phyloP scores from a whole-genome alignment of 1,140 invertebrate species.

The Diorhabda elongata region DNA sequence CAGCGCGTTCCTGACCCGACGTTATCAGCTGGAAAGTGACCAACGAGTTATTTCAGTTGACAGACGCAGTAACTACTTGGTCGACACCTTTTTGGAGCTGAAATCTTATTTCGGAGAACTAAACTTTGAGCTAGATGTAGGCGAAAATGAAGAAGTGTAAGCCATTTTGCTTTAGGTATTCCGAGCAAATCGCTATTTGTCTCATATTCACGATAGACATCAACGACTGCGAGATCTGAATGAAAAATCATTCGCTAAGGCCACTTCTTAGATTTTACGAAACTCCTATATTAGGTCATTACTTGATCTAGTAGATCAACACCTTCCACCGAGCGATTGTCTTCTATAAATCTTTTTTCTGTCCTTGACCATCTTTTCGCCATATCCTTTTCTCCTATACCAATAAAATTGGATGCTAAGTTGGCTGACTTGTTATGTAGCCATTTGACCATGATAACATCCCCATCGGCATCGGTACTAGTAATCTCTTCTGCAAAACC shows the following conservation, averaged over 20 bases:
- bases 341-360: slow-evolving; percentile 27
- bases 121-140: not conserved
- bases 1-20: not conserved
- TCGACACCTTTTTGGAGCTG: too few relatives aligned
- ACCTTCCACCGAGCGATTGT: slow-evolving; percentile 23
- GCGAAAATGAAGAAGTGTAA: not conserved
- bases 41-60: not conserved
- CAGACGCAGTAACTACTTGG: not conserved
- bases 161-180: not conserved
- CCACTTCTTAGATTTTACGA: slow-evolving; percentile 23
- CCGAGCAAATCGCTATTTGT: slow-evolving; percentile 4
- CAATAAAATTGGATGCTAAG: slow-evolving; percentile 47
- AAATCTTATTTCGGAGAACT: not conserved
- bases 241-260: slow-evolving; percentile 11
- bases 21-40: not conserved
- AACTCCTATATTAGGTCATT: slow-evolving; percentile 17
- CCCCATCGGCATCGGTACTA: slow-evolving; percentile 32
- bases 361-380: slow-evolving; percentile 42
- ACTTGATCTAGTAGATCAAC: slow-evolving; percentile 18
- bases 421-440: slow-evolving; percentile 37
- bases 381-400: slow-evolving; percentile 42
- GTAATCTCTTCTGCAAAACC: slow-evolving; percentile 44
- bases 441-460: slow-evolving; percentile 44
- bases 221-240: slow-evolving; percentile 11
- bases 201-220: slow-evolving; percentile 20